Conservation (phyloP, 2,888 invertebrate species). For the Elysia crispata region DNA sequence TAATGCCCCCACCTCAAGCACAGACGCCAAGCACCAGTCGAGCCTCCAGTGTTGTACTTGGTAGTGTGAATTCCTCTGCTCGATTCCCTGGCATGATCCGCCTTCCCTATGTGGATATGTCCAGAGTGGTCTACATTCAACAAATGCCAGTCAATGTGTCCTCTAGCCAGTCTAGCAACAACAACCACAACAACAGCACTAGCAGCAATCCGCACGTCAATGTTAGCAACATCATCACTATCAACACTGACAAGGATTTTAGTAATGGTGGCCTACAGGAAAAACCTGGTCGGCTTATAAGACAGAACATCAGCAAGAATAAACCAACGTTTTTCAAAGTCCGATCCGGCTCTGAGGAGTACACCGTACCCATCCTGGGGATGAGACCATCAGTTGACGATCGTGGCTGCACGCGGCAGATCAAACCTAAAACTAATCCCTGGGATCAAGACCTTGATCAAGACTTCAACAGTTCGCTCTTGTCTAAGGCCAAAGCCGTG, state of each 20-base stretch:
- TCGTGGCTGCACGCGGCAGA: slow-evolving; percentile 17
- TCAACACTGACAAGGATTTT: slow-evolving; percentile 47
- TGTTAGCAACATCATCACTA: slow-evolving; percentile 46
- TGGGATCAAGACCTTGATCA: slow-evolving; percentile 48
- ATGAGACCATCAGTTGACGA: slow-evolving; percentile 39
- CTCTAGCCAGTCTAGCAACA: slow-evolving; percentile 38
- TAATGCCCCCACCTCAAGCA: slow-evolving; percentile 41
- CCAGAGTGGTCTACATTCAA: slow-evolving; percentile 45
- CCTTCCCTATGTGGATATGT: slow-evolving; percentile 47
- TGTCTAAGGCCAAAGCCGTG: slow-evolving; percentile 42
- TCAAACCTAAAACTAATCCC: slow-evolving; percentile 41
- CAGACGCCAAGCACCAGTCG: slow-evolving; percentile 18
- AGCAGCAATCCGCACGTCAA: slow-evolving; percentile 50
- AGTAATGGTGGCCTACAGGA: slow-evolving; percentile 38
- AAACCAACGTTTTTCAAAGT: slow-evolving; percentile 44
- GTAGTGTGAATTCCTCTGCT: slow-evolving; percentile 21
- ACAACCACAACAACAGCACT: slow-evolving; percentile 46
- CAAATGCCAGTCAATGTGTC: slow-evolving; percentile 41
- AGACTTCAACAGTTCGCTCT: slow-evolving; percentile 44
- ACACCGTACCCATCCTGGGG: slow-evolving; percentile 37
- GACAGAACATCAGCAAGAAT: slow-evolving; percentile 18
- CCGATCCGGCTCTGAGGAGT: slow-evolving; percentile 39
- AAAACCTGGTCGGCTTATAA: slow-evolving; percentile 31
- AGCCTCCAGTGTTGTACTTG: slow-evolving; percentile 17
- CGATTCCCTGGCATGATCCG: slow-evolving; percentile 48